Evolutionary conservation across 2,888 invertebrate species (phyloP).

Genomic region (Erpobdella octoculata): DNA sequence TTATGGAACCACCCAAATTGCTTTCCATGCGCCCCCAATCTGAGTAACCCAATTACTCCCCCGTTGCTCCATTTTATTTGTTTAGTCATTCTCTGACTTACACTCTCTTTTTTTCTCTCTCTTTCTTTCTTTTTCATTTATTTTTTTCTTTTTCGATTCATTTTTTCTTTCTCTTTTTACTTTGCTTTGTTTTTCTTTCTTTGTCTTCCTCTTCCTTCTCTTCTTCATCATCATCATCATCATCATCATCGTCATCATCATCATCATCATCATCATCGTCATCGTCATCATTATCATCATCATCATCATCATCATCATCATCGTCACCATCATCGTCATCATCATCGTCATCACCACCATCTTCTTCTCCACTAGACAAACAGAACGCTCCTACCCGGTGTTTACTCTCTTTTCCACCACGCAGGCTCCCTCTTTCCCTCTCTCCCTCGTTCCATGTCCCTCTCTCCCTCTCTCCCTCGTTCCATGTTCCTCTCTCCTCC

Average conservation of each 20-base stretch:
- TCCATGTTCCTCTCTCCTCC: background rate
- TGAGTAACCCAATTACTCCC: no score
- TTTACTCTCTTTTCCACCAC: background rate
- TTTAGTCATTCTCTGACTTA: no score
- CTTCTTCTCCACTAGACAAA: no score
- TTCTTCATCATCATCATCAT: background rate
- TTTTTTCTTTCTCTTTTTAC: no score
- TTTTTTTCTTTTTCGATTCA: no score
- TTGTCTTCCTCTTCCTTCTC: background rate
- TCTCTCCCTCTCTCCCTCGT: background rate
- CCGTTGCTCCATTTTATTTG: no score
- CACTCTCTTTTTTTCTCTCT: no score
- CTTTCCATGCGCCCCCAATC: no score
- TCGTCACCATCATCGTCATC: conserved; percentile 24
- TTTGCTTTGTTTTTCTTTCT: background rate
- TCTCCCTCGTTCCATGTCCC: background rate
- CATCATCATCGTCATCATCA: conserved; percentile 4
- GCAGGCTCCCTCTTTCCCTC: background rate
- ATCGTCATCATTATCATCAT: conserved; percentile 26
- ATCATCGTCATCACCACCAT: background rate
- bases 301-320: conserved; percentile 27
- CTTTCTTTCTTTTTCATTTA: no score
- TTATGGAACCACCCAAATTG: no score
- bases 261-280: conserved; percentile 18
- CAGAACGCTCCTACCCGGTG: no score